phyloP scores from a whole-genome alignment of 2,888 invertebrate species.

The Linyphia triangularis region DNA sequence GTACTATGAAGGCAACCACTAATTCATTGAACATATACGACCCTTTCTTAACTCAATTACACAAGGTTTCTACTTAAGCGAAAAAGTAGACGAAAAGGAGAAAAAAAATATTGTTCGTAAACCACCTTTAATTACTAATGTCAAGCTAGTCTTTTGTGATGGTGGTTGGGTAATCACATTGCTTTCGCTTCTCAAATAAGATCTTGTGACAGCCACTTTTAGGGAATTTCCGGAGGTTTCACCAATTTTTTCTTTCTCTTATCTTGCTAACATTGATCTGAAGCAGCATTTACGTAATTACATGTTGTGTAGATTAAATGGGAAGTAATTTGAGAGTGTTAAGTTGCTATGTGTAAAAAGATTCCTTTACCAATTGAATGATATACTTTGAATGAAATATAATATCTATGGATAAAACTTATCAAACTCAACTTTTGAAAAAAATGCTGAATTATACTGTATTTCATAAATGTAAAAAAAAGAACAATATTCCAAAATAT shows the following conservation, averaged over 20 bases:
- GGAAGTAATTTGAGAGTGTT: not conserved
- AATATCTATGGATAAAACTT: no score
- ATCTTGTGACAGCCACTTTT: slow-evolving; percentile 41
- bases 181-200: slow-evolving; percentile 16
- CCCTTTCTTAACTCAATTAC: slow-evolving; percentile 50
- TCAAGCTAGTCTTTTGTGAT: slow-evolving; percentile 33
- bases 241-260: not conserved
- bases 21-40: slow-evolving; percentile 46
- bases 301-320: not conserved
- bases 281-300: slow-evolving; percentile 12
- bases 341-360: no score
- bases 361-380: no score
- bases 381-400: no score
- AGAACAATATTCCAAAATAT: no score
- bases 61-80: not conserved
- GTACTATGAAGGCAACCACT: slow-evolving; percentile 29
- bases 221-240: not conserved
- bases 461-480: no score
- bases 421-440: no score
- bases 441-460: no score
- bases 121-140: slow-evolving; percentile 61
- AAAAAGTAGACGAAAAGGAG: slow-evolving; percentile 23
- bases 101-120: slow-evolving; percentile 12
- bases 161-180: slow-evolving; percentile 35
- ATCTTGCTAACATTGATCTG: not conserved